phyloP scores from a whole-genome alignment of 2,797 vertebrate genomes.

The Acipenser transmontanus region DNA sequence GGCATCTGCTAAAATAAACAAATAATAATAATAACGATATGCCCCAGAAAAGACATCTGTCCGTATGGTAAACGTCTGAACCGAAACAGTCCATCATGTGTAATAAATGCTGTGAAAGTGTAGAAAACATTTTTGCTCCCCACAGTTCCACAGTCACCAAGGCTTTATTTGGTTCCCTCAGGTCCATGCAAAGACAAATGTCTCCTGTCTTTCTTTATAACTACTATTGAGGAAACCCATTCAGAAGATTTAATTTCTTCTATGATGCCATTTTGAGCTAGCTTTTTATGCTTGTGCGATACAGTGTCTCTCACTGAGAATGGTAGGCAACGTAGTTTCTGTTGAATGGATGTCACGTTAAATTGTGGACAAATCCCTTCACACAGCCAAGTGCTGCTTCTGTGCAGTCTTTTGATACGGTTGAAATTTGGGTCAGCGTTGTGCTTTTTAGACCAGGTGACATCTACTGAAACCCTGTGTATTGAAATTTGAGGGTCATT shows the following conservation, averaged over 20 bases:
- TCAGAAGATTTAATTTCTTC: slow-evolving; percentile 10
- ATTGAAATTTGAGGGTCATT: no score
- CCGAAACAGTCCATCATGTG: slow-evolving; percentile 17
- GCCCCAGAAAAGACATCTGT: not conserved
- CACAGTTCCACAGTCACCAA: not conserved
- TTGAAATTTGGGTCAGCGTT: not conserved
- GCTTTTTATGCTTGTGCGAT: slow-evolving; percentile 8
- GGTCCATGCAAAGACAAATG: slow-evolving; percentile 6
- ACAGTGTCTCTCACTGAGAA: not conserved
- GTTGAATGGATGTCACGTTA: not conserved
- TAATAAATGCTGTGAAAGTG: slow-evolving; percentile 18
- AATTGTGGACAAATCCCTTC: slow-evolving; percentile 4
- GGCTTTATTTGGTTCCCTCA: slow-evolving; percentile 10
- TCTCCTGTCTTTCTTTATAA: not conserved
- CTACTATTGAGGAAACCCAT: slow-evolving; percentile 2
- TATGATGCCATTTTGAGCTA: slow-evolving; percentile 3
- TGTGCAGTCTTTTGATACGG: not conserved
- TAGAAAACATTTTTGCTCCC: slow-evolving; percentile 15
- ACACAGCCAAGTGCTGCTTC: not conserved
- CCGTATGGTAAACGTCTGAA: slow-evolving; percentile 18
- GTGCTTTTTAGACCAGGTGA: no score
- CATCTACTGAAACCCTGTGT: no score
- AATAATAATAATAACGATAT: not conserved
- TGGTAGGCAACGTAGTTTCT: slow-evolving; percentile 6
- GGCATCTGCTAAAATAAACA: no score